phyloP scores from a whole-genome alignment of 2,113 vertebrate genomes.

The Petrocephalus zakoni region DNA sequence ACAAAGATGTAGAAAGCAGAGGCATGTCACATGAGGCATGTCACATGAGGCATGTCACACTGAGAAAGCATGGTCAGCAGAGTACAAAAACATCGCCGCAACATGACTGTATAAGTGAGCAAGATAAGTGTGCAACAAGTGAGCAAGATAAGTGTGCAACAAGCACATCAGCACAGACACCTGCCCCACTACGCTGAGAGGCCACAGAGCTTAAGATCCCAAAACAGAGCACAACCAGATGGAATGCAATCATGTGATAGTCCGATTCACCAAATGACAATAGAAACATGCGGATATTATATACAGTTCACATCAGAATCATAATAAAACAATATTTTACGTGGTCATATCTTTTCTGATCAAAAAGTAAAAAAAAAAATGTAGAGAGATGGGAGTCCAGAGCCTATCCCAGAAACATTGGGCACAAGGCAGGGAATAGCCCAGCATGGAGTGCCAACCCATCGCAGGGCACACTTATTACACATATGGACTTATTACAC shows the following conservation, averaged over 20 bases:
- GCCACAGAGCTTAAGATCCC: neutral
- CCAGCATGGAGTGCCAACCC: neutral
- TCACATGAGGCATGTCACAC: neutral
- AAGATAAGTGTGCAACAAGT: no score
- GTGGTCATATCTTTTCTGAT: neutral
- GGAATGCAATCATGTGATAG: neutral
- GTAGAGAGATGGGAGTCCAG: neutral
- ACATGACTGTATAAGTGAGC: conserved; percentile 37
- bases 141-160: conserved; percentile 39
- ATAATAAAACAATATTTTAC: neutral
- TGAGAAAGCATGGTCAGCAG: neutral
- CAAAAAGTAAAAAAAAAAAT: neutral
- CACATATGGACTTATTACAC: no score
- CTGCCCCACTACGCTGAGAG: neutral
- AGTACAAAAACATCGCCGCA: neutral
- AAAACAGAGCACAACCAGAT: neutral
- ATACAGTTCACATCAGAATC: neutral
- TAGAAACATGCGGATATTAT: neutral
- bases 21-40: no score
- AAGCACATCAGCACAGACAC: neutral
- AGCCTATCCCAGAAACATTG: neutral
- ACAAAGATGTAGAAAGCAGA: neutral
- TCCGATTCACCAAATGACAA: neutral
- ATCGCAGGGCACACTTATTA: neutral
- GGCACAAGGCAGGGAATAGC: neutral